These are phyloP conservation scores for Cataglyphis livida DNA, from an alignment of 2,888 invertebrate genomes.

Conservation along the genomic window DNA sequence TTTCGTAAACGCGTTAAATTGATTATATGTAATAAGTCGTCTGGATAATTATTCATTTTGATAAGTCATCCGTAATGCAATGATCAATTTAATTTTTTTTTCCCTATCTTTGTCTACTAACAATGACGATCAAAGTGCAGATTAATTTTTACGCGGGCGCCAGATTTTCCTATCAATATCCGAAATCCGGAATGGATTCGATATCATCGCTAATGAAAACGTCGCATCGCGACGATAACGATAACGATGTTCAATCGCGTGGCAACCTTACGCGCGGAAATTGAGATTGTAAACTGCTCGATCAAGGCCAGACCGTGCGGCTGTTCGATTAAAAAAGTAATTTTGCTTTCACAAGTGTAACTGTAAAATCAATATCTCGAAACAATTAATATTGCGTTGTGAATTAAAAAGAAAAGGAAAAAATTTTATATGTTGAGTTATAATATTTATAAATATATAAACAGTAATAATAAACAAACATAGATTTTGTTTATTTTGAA, in stretches of 20 bases:
- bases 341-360: slow-evolving; percentile 14
- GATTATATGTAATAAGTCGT: slow-evolving; percentile 18
- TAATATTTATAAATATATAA: background rate
- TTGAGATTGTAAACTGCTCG: background rate
- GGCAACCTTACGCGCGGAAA: slow-evolving; percentile 27
- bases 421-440: background rate
- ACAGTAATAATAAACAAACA: background rate
- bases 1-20: background rate
- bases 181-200: background rate
- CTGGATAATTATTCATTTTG: background rate
- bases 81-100: background rate
- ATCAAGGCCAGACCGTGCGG: slow-evolving; percentile 8
- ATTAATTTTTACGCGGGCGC: background rate
- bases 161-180: background rate
- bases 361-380: background rate
- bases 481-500: background rate
- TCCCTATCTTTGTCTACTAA: background rate
- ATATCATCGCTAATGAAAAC: background rate
- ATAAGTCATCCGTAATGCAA: background rate
- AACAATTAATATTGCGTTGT: background rate
- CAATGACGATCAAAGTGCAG: background rate
- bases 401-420: background rate
- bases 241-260: slow-evolving; percentile 29
- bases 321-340: background rate
- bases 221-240: slow-evolving; percentile 12